Percentiles rank a stretch among this genome's conserved stretches.
Evolutionary conservation across 1,140 invertebrate genomes (phyloP).

Genomic region (Brachystomella parvula): DNA sequence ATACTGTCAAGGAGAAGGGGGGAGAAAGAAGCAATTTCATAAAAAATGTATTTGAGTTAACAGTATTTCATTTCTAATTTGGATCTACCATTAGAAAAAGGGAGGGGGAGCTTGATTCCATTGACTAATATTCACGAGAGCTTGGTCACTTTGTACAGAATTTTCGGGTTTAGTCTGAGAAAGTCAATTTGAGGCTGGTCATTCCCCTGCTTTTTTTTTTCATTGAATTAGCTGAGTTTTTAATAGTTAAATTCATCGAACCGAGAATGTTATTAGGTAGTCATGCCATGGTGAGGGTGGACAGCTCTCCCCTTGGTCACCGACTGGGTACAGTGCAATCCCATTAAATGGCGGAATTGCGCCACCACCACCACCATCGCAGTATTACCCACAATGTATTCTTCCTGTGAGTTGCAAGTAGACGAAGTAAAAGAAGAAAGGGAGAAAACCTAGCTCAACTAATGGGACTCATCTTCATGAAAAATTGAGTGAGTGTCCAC

Average conservation of each 20-base stretch:
- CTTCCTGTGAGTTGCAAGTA: no score
- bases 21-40: no score
- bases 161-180: no score
- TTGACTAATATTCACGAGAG: no score
- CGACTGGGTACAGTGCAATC: not conserved
- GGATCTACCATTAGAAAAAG: no score
- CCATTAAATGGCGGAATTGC: slow-evolving; percentile 5
- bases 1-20: no score
- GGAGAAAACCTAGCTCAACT: not conserved
- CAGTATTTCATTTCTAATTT: no score
- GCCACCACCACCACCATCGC: not conserved
- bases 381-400: not conserved
- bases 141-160: no score
- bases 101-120: no score
- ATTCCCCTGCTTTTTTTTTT: not conserved
- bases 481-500: slow-evolving; percentile 22
- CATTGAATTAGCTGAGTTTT: not conserved
- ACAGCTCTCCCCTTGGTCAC: no score
- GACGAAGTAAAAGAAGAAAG: not conserved
- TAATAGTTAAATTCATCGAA: slow-evolving; percentile 11
- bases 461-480: slow-evolving; percentile 19
- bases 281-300: not conserved
- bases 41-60: no score
- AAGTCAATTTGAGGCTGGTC: no score
- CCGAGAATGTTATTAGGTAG: slow-evolving; percentile 6